Base-by-base conservation (phyloP, 1,140 invertebrate genomes). In the Zaprionus africanus region DNA sequence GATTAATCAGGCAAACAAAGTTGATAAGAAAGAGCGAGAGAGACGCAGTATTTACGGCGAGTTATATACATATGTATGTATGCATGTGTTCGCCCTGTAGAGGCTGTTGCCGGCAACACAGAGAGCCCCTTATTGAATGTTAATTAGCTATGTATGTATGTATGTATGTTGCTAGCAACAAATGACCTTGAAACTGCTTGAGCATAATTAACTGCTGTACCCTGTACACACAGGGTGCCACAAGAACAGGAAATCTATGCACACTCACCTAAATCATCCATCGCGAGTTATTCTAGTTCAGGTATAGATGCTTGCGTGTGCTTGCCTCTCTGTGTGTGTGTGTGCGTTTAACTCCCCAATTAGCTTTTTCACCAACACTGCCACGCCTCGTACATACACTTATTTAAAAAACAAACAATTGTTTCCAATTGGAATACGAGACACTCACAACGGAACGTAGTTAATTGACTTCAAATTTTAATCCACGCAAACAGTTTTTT, bases 201-300 rank as follows among this genome's bases (percentile, higher is more conserved):
- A 56, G 15, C 60, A 65, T 58, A 34, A 43, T n/a, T n/a, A 69
- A n/a, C 49, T 63, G 28, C 2, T 36, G 34, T 61, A 76, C 73
- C 66, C 73, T 76, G 60, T 70, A 6, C 6, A 11, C 1, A 67
- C 69, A 62, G 63, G 57, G 61, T 76, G 54, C 46, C 36, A n/a
- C 49, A 31, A 4, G 28, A 70, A 43, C 22, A 74, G 69, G 76
- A 78, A 82, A 46, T 13, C 15, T 26, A 19, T 56, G 26, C 41
- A 24, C 74, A 85, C 84, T 88, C 57, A 88, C 84, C 84, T 78
- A 88, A 83, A 64, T 88, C 84, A 70, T 88, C 84, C 84, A 88
- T 87, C 51, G 22, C 41, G 58, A 46, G 36, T 54, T 67, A 59
- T 66, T 76, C 66, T 77, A 64, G 65, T 72, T 68, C 43, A 70